Base-by-base conservation (phyloP, 2,888 invertebrate genomes). In the Hypomecis atomaria region DNA sequence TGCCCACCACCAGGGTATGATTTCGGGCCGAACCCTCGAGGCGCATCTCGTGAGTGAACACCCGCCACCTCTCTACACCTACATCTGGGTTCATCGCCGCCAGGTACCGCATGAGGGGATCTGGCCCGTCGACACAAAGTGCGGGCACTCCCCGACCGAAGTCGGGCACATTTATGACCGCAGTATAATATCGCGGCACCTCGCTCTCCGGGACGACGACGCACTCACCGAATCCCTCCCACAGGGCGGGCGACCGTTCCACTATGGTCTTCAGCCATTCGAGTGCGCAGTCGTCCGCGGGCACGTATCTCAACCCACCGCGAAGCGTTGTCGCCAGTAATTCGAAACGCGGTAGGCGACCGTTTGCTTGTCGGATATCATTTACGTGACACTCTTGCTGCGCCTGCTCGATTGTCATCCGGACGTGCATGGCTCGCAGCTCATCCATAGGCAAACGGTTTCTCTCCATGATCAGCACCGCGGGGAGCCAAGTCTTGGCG, bases 191-290 rank as follows among this genome's bases (percentile, higher is more conserved):
- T 6, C 34, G 10, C 5, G 37, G 49, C 6, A 49, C 6, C 6
- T 49, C 49, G 10, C 37, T 49, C 37, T 49, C 37, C n/a, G 37
- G 49, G 6, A 49, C n/a, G 7, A 49, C 49, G 7, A 36, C 4
- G 49, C 36, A 11, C 11, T n/a, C 37, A 4, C 37, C 11, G 6
- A 37, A 49, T 2, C 37, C 48, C 10, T 48, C 34, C 48, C 34
- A 48, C 23, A 23, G 34, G 8, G 6, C 5, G 3, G 48, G 49
- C 49, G n/a, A 36, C 36, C n/a, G 6, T 10, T 11, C 36, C 3
- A 49, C 36, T 6, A 36, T 49, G n/a, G 11, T 11, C n/a, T 36
- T 7, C 7, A 49, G n/a, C 49, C 49, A 49, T 6, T 36, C 2
- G n/a, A 36, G 36, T 36, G 49, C 36, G 49, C 11, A 49, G 37